phyloP scores from a whole-genome alignment of 2,888 invertebrate species.

The Drosophila mettleri region DNA sequence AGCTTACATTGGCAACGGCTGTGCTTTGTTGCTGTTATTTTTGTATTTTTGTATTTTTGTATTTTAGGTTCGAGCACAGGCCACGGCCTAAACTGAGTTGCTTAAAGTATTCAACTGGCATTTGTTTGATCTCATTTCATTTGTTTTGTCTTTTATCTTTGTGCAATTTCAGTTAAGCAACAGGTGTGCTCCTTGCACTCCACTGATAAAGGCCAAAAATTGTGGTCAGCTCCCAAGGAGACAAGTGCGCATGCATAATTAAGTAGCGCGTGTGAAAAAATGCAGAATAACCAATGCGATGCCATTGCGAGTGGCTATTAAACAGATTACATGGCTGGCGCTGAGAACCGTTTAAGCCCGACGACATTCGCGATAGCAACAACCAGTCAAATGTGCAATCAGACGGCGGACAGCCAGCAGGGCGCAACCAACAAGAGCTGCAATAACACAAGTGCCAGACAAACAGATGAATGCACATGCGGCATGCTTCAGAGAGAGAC shows the following conservation, averaged over 20 bases:
- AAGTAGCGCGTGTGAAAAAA: constrained; percentile 55
- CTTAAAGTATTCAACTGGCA: constrained; percentile 25
- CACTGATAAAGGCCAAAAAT: constrained; percentile 12
- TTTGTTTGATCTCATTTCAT: constrained; percentile 16
- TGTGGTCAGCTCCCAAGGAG: not conserved
- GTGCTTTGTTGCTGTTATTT: not conserved
- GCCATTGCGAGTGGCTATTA: constrained; percentile 68
- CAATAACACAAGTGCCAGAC: constrained; percentile 50
- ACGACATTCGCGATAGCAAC: constrained; percentile 45
- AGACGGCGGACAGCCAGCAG: constrained; percentile 14
- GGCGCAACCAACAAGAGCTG: constrained; percentile 35
- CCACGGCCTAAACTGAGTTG: constrained; percentile 19
- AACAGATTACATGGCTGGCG: constrained; percentile 80
- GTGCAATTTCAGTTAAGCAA: constrained; percentile 35
- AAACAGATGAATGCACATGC: constrained; percentile 52
- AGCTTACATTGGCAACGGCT: constrained; percentile 25
- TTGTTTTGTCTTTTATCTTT: not conserved
- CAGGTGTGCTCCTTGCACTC: constrained; percentile 45
- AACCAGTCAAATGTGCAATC: constrained; percentile 42
- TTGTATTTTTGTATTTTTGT: not conserved
- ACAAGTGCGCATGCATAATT: constrained; percentile 37
- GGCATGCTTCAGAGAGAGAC: constrained; percentile 27
- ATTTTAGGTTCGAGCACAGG: constrained; percentile 11
- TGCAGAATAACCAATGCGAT: constrained; percentile 31
- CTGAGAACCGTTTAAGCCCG: constrained; percentile 76